Evolutionary conservation across 2,113 vertebrate genomes (phyloP).

Genomic region (Crotophaga sulcirostris): DNA sequence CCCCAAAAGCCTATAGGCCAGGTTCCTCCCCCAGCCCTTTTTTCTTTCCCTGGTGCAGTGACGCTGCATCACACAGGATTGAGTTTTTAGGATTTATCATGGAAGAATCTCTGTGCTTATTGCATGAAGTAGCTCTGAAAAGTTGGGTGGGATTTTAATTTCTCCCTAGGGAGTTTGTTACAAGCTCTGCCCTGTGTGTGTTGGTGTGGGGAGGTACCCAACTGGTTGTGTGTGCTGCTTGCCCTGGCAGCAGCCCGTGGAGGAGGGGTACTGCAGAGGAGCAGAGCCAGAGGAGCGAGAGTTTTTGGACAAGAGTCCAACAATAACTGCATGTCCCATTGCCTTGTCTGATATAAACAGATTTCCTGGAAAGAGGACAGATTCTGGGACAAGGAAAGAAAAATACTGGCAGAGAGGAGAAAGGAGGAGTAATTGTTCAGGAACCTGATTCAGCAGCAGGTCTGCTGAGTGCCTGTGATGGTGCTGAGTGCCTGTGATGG

Average conservation of each 20-base stretch:
- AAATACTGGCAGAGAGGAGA: neutral
- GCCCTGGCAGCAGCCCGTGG: neutral
- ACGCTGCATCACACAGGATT: neutral
- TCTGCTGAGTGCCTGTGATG: neutral
- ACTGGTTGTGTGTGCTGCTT: neutral
- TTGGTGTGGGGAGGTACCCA: neutral
- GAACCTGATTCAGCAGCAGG: neutral
- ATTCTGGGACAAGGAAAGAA: neutral
- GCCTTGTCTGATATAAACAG: neutral
- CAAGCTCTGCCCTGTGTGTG: neutral
- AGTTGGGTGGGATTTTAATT: neutral
- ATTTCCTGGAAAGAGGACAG: slow-evolving; percentile 19
- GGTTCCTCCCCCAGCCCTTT: neutral
- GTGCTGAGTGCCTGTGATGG: fast-evolving
- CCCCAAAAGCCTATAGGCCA: neutral
- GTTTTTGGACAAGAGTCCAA: neutral
- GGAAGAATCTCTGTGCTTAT: neutral
- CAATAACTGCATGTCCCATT: neutral
- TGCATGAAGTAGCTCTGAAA: neutral
- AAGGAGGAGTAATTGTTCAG: neutral
- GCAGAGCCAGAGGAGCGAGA: neutral
- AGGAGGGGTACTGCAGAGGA: neutral
- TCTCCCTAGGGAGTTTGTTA: neutral
- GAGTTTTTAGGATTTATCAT: neutral
- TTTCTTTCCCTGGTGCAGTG: neutral